Base-by-base conservation (phyloP, 2,888 invertebrate species). In the Leptopilina drosophilae region DNA sequence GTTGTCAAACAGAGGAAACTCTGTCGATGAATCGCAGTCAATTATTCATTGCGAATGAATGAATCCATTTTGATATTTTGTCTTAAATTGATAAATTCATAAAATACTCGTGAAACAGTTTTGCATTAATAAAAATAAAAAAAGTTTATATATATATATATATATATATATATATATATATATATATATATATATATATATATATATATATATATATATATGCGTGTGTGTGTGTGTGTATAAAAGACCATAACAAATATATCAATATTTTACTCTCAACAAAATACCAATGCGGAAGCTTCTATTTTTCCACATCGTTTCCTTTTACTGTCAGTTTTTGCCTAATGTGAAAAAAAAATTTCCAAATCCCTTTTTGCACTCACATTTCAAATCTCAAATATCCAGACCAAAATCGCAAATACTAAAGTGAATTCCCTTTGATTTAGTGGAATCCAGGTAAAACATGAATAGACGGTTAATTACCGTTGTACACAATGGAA, bases 1-100 rank as follows among this genome's bases (percentile, higher is more conserved):
- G 49, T 67, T 67, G 46, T 5, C 49, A 67, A 49, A 67, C 49
- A 49, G 12, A 26, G 49, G 49, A 67, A 49, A 67, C 7, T 5
- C 15, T 20, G 46, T 49, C 49, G 67, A 67, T 67, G 67, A 67
- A 67, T 49, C 67, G 11, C 26, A 67, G 67, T 67, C 67, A 67
- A 49, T 67, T 67, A 67, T 49, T 67, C 67, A 67, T 14, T 69
- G 53, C 20, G 26, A 69, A 3, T 26, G 53, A 26, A 53, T 69
- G 14, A 69, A 53, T 69, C 53, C 53, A 69, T 69, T 33, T 53
- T 69, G 8, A 67, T 67, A 26, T 49, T 69, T 69, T 14, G 26
- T 53, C 49, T 12, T 49, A 69, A 49, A 53, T 69, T 26, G 53
- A 69, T 46, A 46, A 66, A 66, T 66, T 46, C 66, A 9, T 14